A percentile compares a stretch with the other conserved stretches of the same genome.
Conservation (phyloP, 2,797 vertebrate species). For the Coregonus ussuriensis region DNA sequence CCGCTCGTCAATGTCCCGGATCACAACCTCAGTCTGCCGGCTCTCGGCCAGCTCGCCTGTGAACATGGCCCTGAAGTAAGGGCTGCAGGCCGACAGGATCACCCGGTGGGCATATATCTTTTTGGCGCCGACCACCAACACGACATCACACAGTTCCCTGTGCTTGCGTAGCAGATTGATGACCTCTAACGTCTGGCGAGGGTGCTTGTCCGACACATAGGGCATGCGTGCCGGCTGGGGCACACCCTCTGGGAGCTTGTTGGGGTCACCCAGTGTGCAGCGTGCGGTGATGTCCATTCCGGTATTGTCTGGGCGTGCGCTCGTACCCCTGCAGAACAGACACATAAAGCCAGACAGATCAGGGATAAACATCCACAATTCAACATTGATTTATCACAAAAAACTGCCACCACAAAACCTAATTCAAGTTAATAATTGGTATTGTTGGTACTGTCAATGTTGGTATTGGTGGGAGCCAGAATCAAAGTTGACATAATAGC, state of each 20-base stretch:
- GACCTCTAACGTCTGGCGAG: conserved; percentile 95
- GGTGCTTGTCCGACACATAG: conserved; percentile 99
- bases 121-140: conserved; percentile 95
- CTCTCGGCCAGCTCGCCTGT: conserved; percentile 97
- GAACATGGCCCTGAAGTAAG: conserved; percentile 99
- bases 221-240: conserved; percentile 99
- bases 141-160: conserved; percentile 95
- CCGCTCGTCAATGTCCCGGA: conserved; percentile 95
- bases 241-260: conserved; percentile 97
- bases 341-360: not conserved
- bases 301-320: conserved; percentile 93
- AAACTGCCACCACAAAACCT: not conserved
- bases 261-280: conserved; percentile 98
- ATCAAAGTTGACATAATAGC: too few species aligned
- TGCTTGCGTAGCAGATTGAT: conserved; percentile 97
- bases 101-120: conserved; percentile 98
- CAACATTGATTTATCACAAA: not conserved
- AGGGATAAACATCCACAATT: not conserved
- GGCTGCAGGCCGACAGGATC: conserved; percentile 96
- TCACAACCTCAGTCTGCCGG: conserved; percentile 96
- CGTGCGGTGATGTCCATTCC: conserved; percentile 99
- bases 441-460: not conserved
- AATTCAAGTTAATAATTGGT: not conserved
- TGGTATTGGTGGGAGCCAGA: too few species aligned
- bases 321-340: conserved; percentile 82